Evolutionary conservation across 2,797 vertebrate species (phyloP).

Genomic region (Thaleichthys pacificus): DNA sequence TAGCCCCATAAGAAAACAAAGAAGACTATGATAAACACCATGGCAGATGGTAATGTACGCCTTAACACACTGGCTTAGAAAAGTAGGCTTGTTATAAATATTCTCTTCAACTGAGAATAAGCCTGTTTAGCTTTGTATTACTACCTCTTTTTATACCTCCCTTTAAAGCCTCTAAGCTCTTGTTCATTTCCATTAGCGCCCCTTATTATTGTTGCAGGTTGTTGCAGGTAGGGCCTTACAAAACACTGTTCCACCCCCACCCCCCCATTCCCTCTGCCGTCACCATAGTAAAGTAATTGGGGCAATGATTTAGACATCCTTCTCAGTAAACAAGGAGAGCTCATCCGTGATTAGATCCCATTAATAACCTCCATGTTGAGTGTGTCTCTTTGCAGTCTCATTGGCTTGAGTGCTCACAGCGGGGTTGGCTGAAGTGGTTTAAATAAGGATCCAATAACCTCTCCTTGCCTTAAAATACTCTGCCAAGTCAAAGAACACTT

Average conservation of each 20-base stretch:
- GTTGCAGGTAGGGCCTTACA: constrained; percentile 49
- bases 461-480: background rate
- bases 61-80: constrained; percentile 50
- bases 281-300: constrained; percentile 70
- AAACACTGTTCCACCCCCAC: constrained; percentile 15
- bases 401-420: constrained; percentile 60
- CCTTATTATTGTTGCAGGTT: constrained; percentile 58
- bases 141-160: constrained; percentile 56
- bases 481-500: background rate
- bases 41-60: constrained; percentile 39
- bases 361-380: constrained; percentile 74
- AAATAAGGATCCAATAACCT: constrained; percentile 2
- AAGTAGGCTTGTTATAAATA: constrained; percentile 66
- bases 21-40: constrained; percentile 5
- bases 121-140: constrained; percentile 62
- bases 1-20: background rate
- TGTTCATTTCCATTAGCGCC: constrained; percentile 64
- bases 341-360: constrained; percentile 76
- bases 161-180: constrained; percentile 65
- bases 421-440: constrained; percentile 19
- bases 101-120: constrained; percentile 60
- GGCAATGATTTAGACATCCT: constrained; percentile 72
- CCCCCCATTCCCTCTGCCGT: constrained; percentile 23
- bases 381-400: constrained; percentile 65
- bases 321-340: constrained; percentile 68